These are phyloP conservation scores for Andricus grossulariae DNA, from an alignment of 1,140 invertebrate species.

Conservation along the genomic window DNA sequence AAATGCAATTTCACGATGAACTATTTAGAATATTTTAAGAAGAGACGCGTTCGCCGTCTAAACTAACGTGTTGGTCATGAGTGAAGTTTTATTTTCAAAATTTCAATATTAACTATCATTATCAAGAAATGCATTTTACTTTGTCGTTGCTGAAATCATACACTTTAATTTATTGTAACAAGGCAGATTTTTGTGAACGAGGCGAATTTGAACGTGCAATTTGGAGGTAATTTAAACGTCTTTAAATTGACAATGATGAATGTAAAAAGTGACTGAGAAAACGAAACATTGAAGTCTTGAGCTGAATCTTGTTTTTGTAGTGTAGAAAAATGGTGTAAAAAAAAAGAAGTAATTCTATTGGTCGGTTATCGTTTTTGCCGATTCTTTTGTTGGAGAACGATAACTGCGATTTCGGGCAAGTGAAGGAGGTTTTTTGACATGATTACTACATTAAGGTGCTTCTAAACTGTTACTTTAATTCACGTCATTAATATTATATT, in stretches of 20 bases:
- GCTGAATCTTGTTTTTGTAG: not conserved
- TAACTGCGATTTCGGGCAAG: not conserved
- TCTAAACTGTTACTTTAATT: slow-evolving; percentile 67
- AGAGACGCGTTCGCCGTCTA: no score
- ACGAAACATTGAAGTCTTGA: not conserved
- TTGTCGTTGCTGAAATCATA: not conserved
- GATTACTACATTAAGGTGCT: slow-evolving; percentile 68
- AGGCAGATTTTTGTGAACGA: not conserved
- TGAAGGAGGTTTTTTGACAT: slow-evolving; percentile 39
- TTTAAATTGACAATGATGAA: slow-evolving; percentile 19
- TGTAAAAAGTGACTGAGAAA: slow-evolving; percentile 17
- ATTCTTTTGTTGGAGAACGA: slow-evolving; percentile 18
- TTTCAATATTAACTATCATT: no score
- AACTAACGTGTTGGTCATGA: no score
- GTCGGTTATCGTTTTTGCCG: slow-evolving; percentile 7
- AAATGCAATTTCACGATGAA: no score
- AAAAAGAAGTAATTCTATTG: slow-evolving; percentile 18
- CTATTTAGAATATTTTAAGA: no score
- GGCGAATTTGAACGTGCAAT: slow-evolving; percentile 28
- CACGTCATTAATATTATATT: slow-evolving; percentile 60
- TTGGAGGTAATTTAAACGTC: not conserved
- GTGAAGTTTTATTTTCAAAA: no score
- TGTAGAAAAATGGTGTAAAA: slow-evolving; percentile 11
- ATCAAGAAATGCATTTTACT: not conserved
- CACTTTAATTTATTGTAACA: slow-evolving; percentile 1